Conservation (phyloP, 2,113 vertebrate genomes). For the Chunga burmeisteri region DNA sequence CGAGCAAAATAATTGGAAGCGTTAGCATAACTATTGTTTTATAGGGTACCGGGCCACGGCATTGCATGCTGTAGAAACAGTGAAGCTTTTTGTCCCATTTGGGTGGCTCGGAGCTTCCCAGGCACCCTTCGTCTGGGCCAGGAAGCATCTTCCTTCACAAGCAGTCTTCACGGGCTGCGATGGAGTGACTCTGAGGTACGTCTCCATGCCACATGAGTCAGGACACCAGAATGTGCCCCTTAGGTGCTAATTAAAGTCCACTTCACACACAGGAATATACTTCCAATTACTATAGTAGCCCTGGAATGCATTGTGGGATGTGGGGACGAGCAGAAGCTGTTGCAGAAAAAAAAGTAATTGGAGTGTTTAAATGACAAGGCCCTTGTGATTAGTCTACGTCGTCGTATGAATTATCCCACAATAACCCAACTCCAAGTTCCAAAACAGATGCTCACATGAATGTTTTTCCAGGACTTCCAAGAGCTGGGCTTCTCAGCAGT, state of each 20-base stretch:
- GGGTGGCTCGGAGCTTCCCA: not conserved
- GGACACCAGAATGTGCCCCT: not conserved
- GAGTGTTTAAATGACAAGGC: not conserved
- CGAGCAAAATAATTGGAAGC: not conserved
- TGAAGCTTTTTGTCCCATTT: not conserved
- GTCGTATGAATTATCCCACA: not conserved
- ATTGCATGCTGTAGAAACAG: not conserved
- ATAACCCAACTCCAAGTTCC: not conserved
- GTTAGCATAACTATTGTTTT: slow-evolving; percentile 9
- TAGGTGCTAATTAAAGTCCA: slow-evolving; percentile 33
- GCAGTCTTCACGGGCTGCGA: not conserved
- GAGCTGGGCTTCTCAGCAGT: not conserved
- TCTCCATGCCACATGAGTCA: not conserved
- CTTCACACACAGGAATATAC: slow-evolving; percentile 1
- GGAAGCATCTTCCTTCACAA: not conserved
- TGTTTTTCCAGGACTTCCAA: not conserved
- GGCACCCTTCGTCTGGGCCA: not conserved
- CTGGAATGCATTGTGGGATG: slow-evolving; percentile 27
- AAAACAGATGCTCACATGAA: not conserved
- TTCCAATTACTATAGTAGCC: slow-evolving; percentile 40
- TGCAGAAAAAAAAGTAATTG: slow-evolving; percentile 33
- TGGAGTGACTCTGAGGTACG: not conserved
- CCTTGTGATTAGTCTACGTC: not conserved
- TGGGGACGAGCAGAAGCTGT: not conserved
- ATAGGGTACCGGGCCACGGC: not conserved